Evolutionary conservation across 2,797 vertebrate species (phyloP).

Genomic region (Takifugu ocellatus): DNA sequence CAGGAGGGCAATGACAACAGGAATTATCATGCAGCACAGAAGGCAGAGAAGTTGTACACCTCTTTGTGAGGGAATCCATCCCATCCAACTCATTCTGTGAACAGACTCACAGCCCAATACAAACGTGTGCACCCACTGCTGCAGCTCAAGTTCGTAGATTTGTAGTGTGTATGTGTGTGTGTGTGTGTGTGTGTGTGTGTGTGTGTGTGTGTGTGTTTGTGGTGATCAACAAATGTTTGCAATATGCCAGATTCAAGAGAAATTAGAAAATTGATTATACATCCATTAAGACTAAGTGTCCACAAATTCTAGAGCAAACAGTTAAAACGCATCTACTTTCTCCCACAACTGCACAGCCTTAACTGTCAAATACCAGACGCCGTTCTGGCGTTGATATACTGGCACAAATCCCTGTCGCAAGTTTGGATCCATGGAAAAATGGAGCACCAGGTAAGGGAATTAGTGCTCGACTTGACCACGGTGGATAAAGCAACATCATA

Average conservation of each 20-base stretch:
- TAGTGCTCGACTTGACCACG: slow-evolving; percentile 36
- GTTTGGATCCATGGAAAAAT: slow-evolving; percentile 51
- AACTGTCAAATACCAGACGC: not conserved
- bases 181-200: too few species aligned
- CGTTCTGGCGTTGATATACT: not conserved
- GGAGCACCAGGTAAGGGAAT: slow-evolving; percentile 20
- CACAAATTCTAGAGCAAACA: too few species aligned
- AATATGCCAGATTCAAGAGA: too few species aligned
- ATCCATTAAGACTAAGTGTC: too few species aligned
- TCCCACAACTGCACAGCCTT: not conserved
- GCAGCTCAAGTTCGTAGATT: not conserved
- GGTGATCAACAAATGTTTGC: too few species aligned
- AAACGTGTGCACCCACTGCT: not conserved
- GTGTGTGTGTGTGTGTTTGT: too few species aligned
- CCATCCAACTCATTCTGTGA: slow-evolving; percentile 16
- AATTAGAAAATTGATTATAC: too few species aligned
- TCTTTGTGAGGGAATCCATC: not conserved
- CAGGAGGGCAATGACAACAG: slow-evolving; percentile 28
- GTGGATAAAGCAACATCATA: slow-evolving; percentile 45
- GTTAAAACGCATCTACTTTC: too few species aligned
- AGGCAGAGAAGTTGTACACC: slow-evolving; percentile 19
- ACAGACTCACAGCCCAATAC: not conserved
- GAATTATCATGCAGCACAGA: slow-evolving; percentile 33
- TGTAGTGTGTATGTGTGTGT: too few species aligned
- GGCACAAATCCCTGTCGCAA: not conserved